Evolutionary conservation across 1,140 invertebrate species (phyloP), one percentile per base, ranked within the genome.

Genomic region (Bombus terrestris): DNA sequence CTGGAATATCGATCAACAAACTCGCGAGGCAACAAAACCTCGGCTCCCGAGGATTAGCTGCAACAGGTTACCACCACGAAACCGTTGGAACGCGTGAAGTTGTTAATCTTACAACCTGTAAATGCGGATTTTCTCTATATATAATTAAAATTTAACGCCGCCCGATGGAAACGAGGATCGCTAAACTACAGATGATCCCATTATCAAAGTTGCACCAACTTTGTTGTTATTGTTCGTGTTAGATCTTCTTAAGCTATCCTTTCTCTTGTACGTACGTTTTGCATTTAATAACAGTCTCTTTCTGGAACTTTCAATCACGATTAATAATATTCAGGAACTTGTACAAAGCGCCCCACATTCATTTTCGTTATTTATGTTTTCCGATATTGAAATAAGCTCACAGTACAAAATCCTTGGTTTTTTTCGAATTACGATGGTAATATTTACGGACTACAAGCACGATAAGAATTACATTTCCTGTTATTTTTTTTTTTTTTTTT

Each of bases 51-150:
- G 73, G 73, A 77, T 77, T 77, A 83, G 81, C 68, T 72, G 79
- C 81, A 83, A 83, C 81, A 83, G 81, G 81, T 83, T 76, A 76
- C 81, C 18, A 57, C 9, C 32, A 68, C 81, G 8, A 28, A 68
- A 53, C 73, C 28, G 25, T 18, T 8, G 47, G 35, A 64, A 82
- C 41, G 62, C 41, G 62, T 41, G 28, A 77, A 76, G 53, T 83
- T 68, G 73, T 12, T 83, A 83, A 83, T 83, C 73, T 83, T 77
- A 57, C 53, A 83, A 15, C 18, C 18, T 28, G 25, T 68, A 83
- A 77, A 76, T 74, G 28, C 25, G 62, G 81, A 39, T 66, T 15
- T 32, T 41, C 35, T 47, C 25, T 25, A 47, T 57, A 53, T 83
- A 53, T 41, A 83, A 83, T 76, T 83, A 83, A 77, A 83, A 83